Evolutionary conservation across 2,888 invertebrate species (phyloP).

Genomic region (Megamerina dolium): DNA sequence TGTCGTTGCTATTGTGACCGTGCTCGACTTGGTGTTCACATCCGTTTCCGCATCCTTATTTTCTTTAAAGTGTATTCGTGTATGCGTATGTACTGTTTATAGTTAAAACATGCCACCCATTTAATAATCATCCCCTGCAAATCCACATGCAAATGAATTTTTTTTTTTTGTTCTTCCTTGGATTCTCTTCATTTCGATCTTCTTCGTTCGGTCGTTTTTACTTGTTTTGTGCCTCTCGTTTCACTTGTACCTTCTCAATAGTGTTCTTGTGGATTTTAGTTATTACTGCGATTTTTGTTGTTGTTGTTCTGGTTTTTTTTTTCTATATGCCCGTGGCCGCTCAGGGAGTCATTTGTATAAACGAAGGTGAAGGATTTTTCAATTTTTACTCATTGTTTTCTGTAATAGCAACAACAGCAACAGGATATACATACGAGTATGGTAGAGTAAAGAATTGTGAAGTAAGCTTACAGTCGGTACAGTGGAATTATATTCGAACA

Average conservation of each 20-base stretch:
- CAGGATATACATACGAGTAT: too few relatives aligned
- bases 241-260: slow-evolving; percentile 10
- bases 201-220: slow-evolving; percentile 1
- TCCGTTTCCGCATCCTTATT: slow-evolving; percentile 10
- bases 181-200: neutral
- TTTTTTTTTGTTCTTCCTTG: slow-evolving; percentile 9
- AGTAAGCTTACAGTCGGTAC: too few relatives aligned
- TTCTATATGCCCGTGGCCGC: slow-evolving; percentile 25
- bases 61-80: neutral
- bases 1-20: too few relatives aligned
- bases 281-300: neutral
- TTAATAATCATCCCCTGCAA: slow-evolving; percentile 44
- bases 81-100: slow-evolving; percentile 27
- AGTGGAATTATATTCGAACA: too few relatives aligned
- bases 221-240: neutral
- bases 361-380: slow-evolving; percentile 41
- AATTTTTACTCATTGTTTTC: slow-evolving; percentile 17
- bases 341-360: slow-evolving; percentile 45
- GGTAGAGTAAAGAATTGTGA: too few relatives aligned
- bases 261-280: slow-evolving; percentile 13
- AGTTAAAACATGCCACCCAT: slow-evolving; percentile 46
- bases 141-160: slow-evolving; percentile 37
- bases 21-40: slow-evolving; percentile 8
- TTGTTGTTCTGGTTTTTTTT: slow-evolving; percentile 11
- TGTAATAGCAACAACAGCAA: too few relatives aligned